Base-by-base conservation (phyloP, 2,888 invertebrate genomes). In the Hyppa rectilinea region DNA sequence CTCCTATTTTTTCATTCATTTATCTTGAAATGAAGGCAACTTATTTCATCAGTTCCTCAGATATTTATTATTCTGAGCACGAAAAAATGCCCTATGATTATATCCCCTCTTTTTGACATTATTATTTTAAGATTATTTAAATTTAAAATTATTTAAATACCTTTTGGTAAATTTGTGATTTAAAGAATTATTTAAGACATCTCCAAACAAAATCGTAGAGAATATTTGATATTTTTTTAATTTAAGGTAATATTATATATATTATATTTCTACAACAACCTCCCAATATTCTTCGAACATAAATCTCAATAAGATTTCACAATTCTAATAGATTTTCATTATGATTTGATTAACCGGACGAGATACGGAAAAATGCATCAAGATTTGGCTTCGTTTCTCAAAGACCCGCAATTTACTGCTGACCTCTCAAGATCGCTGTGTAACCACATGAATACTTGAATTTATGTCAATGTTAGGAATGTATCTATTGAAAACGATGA, bases 381-480 rank as follows among this genome's bases (percentile, higher is more conserved):
- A 38, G 10, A n/a, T 43, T 40, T 4, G 29, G 50, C 36, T 49
- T 43, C 2, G 23, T 17, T 43, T 3, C 29, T 29, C 31, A 29
- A 63, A 59, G 31, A 62, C 38, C 29, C 17, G 38, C 5, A 20
- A 65, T 45, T 55, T 56, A 43, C 26, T 43, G 14, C 20, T 23
- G 23, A 14, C 31, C 23, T 47, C 53, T 34, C 26, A 40, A 31
- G 17, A 12, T 47, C 10, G 14, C 2, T 23, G 2, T 17, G 2
- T 36, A 38, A 45, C 45, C 10, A n/a, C n/a, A n/a, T n/a, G n/a
- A n/a, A n/a, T n/a, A n/a, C n/a, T n/a, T n/a, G n/a, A n/a, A n/a
- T n/a, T n/a, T n/a, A n/a, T n/a, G n/a, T n/a, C n/a, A n/a, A n/a
- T n/a, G n/a, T n/a, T n/a, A n/a, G n/a, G n/a, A n/a, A n/a, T n/a